Conservation (phyloP, 2,888 invertebrate species). For the Pyrocoelia pectoralis region DNA sequence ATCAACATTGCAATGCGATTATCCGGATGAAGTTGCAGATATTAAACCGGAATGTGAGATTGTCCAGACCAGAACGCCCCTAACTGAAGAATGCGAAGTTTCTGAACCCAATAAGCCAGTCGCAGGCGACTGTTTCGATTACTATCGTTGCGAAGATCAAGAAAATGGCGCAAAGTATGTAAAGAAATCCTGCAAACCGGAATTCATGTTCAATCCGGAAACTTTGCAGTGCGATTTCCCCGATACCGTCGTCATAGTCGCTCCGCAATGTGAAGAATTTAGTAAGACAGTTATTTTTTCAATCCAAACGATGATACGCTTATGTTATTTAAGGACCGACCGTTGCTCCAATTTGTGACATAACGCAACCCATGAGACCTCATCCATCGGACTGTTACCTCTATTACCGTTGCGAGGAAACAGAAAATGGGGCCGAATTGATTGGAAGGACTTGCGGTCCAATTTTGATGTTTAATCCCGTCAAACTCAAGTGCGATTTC, state of each 20-base stretch:
- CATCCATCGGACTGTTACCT: not conserved
- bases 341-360: not conserved
- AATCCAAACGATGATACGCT: not conserved
- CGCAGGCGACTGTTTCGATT: not conserved
- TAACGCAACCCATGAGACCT: not conserved
- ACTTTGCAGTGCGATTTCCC: conserved; percentile 5
- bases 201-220: conserved; percentile 10
- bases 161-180: not conserved
- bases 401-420: not conserved
- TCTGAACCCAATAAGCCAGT: not conserved
- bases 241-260: not conserved
- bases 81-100: not conserved
- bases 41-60: conserved; percentile 5
- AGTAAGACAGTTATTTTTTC: not conserved
- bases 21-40: not conserved
- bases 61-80: not conserved
- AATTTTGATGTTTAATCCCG: no score
- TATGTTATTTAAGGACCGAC: not conserved
- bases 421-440: no score
- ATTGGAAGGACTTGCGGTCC: no score
- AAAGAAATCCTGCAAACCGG: not conserved
- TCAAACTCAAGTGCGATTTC: no score
- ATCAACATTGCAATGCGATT: not conserved
- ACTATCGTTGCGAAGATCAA: not conserved
- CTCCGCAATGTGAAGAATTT: not conserved